Evolutionary conservation across 2,888 invertebrate genomes (phyloP).

Genomic region (Esperia sulphurella): DNA sequence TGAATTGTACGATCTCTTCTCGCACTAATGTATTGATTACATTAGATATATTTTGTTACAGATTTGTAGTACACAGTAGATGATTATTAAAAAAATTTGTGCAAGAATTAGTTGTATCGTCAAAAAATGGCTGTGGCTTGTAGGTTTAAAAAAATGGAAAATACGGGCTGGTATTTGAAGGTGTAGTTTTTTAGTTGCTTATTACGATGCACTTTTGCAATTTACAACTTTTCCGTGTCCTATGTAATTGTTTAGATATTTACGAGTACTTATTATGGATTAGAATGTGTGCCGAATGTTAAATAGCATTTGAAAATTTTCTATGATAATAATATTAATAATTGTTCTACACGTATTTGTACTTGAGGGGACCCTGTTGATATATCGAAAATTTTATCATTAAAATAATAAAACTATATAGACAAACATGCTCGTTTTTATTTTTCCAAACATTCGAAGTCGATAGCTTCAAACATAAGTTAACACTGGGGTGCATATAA

Average conservation of each 20-base stretch:
- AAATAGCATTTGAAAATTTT: conserved; percentile 22
- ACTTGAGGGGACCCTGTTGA: conserved; percentile 57
- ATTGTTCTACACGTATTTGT: conserved; percentile 26
- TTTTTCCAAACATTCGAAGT: conserved; percentile 40
- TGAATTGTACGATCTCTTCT: too few relatives aligned
- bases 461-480: conserved; percentile 18
- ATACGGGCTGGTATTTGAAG: conserved; percentile 19
- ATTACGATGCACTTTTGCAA: conserved; percentile 41
- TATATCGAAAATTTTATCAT: conserved; percentile 26
- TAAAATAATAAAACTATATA: conserved; percentile 25
- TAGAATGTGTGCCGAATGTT: conserved; percentile 39
- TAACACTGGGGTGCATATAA: conserved; percentile 29
- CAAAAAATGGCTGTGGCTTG: conserved; percentile 29
- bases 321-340: conserved; percentile 18
- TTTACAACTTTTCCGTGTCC: conserved; percentile 24
- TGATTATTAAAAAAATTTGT: neutral
- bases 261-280: conserved; percentile 8
- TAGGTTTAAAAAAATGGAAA: conserved; percentile 17
- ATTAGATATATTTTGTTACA: neutral
- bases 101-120: neutral
- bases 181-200: conserved; percentile 32
- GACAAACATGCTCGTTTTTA: conserved; percentile 19
- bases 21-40: too few relatives aligned
- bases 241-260: conserved; percentile 2
- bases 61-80: neutral